phyloP scores from a whole-genome alignment of 2,113 vertebrate genomes.

The Lipophrys pholis region DNA sequence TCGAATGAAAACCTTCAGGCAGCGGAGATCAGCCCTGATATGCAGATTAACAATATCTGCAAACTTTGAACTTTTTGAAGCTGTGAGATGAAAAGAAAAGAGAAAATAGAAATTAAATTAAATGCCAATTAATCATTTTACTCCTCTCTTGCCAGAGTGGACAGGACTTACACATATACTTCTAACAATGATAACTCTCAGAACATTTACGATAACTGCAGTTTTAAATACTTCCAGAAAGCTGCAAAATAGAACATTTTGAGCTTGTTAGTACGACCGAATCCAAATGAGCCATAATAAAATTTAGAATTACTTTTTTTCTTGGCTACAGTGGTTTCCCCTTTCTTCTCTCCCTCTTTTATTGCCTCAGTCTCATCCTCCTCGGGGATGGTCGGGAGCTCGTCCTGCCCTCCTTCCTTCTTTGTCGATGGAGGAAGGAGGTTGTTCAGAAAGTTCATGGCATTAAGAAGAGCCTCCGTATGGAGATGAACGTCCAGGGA shows the following conservation, averaged over 20 bases:
- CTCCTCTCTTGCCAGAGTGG: too few relatives aligned
- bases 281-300: too few relatives aligned
- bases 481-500: constrained; percentile 96
- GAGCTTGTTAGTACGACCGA: too few relatives aligned
- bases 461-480: constrained; percentile 92
- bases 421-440: constrained; percentile 84
- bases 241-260: too few relatives aligned
- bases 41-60: constrained; percentile 90
- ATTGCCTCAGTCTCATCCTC: constrained; percentile 81
- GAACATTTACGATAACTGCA: too few relatives aligned
- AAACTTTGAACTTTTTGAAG: constrained; percentile 85
- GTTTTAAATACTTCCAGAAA: too few relatives aligned
- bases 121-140: too few relatives aligned
- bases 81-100: constrained; percentile 69
- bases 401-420: constrained; percentile 78
- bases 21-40: constrained; percentile 91
- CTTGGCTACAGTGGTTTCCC: constrained; percentile 75
- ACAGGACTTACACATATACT: too few relatives aligned
- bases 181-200: too few relatives aligned
- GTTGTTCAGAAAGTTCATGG: constrained; percentile 91
- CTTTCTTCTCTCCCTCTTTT: constrained; percentile 84
- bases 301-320: constrained; percentile 65
- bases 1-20: constrained; percentile 92
- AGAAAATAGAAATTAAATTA: not conserved
- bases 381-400: constrained; percentile 72